Percentiles rank a stretch among this genome's conserved stretches.
Evolutionary conservation across 1,140 invertebrate species (phyloP).

Genomic region (Cephus cinctus): DNA sequence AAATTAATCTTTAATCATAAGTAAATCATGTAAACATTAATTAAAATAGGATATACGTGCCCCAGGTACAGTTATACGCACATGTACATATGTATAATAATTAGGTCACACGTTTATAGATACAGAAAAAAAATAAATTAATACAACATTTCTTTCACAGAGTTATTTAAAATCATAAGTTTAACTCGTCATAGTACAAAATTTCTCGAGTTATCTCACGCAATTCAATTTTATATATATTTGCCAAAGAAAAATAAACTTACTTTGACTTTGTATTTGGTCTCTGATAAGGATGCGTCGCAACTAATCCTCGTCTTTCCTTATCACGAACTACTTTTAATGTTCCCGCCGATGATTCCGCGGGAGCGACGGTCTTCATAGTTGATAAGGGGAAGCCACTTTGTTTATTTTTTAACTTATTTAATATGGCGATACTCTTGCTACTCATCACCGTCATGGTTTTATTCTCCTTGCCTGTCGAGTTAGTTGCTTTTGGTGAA

Average conservation of each 20-base stretch:
- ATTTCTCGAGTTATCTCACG: not conserved
- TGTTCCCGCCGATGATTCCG: slow-evolving; percentile 4
- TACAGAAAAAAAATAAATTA: too few relatives aligned
- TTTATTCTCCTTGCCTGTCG: slow-evolving; percentile 46
- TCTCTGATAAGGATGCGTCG: slow-evolving; percentile 43
- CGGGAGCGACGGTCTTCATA: slow-evolving; percentile 7
- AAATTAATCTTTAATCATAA: too few relatives aligned
- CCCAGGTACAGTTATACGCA: too few relatives aligned
- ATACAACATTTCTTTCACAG: slow-evolving; percentile 1
- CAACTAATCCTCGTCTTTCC: slow-evolving; percentile 35
- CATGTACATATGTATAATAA: too few relatives aligned
- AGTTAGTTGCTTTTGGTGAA: slow-evolving; percentile 21
- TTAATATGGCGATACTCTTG: slow-evolving; percentile 47
- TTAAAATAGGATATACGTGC: too few relatives aligned
- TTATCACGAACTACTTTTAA: slow-evolving; percentile 35
- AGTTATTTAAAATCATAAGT: not conserved
- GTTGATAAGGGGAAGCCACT: not conserved
- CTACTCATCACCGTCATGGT: slow-evolving; percentile 37
- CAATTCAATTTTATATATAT: not conserved
- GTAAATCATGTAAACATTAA: too few relatives aligned
- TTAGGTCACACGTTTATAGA: too few relatives aligned
- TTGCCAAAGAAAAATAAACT: slow-evolving; percentile 11
- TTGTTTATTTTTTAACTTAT: slow-evolving; percentile 40
- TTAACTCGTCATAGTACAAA: not conserved
- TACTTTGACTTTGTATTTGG: slow-evolving; percentile 27